Evolutionary conservation across 2,888 invertebrate species (phyloP).

Genomic region (Apodemia mormo): DNA sequence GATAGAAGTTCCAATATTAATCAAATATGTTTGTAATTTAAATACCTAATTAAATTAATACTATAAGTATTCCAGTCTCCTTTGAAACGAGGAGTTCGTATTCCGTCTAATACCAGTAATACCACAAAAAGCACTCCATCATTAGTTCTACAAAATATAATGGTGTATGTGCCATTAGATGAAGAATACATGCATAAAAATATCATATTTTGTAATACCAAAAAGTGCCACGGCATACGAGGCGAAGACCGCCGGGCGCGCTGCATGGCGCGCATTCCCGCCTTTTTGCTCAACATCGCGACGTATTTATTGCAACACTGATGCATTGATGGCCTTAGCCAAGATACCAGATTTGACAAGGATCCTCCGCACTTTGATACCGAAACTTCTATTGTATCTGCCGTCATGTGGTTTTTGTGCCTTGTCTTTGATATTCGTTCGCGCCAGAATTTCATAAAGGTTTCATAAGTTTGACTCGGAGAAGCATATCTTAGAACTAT

Average conservation of each 20-base stretch:
- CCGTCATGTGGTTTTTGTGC: conserved; percentile 49
- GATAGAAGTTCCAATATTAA: no score
- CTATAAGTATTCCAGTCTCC: no score
- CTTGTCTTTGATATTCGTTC: conserved; percentile 55
- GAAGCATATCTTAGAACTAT: conserved; percentile 1
- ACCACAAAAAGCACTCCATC: not conserved
- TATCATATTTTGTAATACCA: conserved; percentile 54
- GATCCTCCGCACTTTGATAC: conserved; percentile 63
- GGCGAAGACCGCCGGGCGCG: conserved; percentile 67
- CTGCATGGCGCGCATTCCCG: conserved; percentile 58
- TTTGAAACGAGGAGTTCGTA: no score
- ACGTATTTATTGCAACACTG: conserved; percentile 75
- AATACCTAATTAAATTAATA: no score
- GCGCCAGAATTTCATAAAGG: conserved; percentile 59
- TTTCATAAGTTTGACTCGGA: conserved; percentile 31
- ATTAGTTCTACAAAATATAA: conserved; percentile 21
- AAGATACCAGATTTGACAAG: conserved; percentile 70
- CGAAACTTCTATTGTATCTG: conserved; percentile 64
- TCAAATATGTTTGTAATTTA: no score
- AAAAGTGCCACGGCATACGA: conserved; percentile 60
- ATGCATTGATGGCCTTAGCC: conserved; percentile 49
- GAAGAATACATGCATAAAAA: conserved; percentile 38
- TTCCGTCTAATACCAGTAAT: not conserved
- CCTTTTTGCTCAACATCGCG: conserved; percentile 66
- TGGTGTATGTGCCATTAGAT: conserved; percentile 27